Evolutionary conservation across 2,888 invertebrate species (phyloP).

Genomic region (Xylocampa areola): DNA sequence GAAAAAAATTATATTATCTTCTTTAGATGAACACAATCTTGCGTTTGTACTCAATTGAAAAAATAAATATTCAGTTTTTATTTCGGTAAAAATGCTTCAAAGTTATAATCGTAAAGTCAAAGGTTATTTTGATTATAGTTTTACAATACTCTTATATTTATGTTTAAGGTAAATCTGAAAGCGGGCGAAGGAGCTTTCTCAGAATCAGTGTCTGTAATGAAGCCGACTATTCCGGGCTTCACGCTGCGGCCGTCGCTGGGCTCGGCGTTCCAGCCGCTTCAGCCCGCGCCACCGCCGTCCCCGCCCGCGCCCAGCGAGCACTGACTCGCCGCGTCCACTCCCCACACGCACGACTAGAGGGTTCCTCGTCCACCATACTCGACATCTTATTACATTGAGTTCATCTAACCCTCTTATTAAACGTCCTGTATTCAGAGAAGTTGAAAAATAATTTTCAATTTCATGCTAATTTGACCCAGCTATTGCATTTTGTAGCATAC

Average conservation of each 20-base stretch:
- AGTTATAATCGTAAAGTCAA: too few relatives aligned
- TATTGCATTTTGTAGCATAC: conserved; percentile 35
- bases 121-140: not conserved
- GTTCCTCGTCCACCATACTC: conserved; percentile 39
- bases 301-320: conserved; percentile 52
- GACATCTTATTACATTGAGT: conserved; percentile 38
- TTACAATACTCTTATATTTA: not conserved
- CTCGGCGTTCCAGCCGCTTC: conserved; percentile 94
- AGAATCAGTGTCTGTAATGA: conserved; percentile 82
- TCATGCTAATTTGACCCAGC: conserved; percentile 31
- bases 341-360: conserved; percentile 30
- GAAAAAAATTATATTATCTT: too few relatives aligned
- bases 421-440: conserved; percentile 30
- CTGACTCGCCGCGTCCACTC: conserved; percentile 44
- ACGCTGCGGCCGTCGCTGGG: conserved; percentile 94
- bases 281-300: conserved; percentile 68
- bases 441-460: conserved; percentile 41
- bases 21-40: too few relatives aligned
- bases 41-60: too few relatives aligned
- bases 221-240: conserved; percentile 92
- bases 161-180: conserved; percentile 91
- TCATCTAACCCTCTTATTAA: conserved; percentile 42
- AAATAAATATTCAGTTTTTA: too few relatives aligned
- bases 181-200: conserved; percentile 81
- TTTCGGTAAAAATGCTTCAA: too few relatives aligned